Base-by-base conservation (phyloP, 2,888 invertebrate genomes). In the Scaptomyza reducta region DNA sequence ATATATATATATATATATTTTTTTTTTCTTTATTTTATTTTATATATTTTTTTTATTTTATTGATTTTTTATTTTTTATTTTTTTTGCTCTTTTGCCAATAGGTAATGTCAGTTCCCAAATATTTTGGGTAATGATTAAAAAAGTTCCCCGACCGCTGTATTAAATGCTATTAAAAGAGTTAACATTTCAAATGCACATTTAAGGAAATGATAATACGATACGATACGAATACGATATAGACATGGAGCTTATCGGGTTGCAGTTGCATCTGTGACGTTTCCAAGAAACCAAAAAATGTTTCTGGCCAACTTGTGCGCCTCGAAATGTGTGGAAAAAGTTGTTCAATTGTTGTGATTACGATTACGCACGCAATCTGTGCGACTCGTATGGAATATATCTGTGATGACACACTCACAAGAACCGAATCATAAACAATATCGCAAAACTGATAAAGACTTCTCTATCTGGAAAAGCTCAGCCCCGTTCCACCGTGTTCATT, bases 371-470 rank as follows among this genome's bases (percentile, higher is more conserved):
- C 3, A 9, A 59, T 47, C 31, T 67, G 41, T 7, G 14, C 9
- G 27, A 10, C 11, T 35, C 14, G 7, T 25, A 2, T 50, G 9
- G 14, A 38, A 14, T 50, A 14, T 50, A 38, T 44, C 11, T 50
- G 33, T 60, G 74, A 68, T 74, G 74, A 74, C 74, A 75, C 75
- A 75, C 78, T 50, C 55, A 41, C 35, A 45, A 44, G 45, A 14
- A 38, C 50, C 29, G 11, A 57, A 76, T 76, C 85, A 68, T 87
- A 73, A 85, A 85, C 76, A 78, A 79, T 85, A 89, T 89, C 84
- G 86, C 84, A 53, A 61, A 85, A 71, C 85, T 89, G 81, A 78
- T 78, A 78, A 77, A 61, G 18, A 9, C n/a, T 27, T 53, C 50
- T 61, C 53, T 73, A 59, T 61, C 60, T 75, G 61, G 46, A 64